Base-by-base conservation (phyloP, 2,113 vertebrate species). In the Channa maculata region DNA sequence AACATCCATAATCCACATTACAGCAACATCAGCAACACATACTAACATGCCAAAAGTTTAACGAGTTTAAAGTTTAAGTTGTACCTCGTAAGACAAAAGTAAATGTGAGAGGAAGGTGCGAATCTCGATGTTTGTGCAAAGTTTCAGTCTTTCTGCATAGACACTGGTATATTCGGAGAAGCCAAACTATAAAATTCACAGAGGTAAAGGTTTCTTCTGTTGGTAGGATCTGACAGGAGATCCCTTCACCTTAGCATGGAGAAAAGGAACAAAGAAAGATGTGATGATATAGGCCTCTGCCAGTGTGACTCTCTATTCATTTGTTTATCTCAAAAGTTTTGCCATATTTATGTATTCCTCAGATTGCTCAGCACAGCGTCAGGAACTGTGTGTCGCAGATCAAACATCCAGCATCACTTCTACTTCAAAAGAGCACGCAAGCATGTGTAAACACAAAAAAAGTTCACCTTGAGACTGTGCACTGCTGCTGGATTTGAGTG, bases 401-500 rank as follows among this genome's bases (percentile, higher is more conserved):
- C 75, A 76, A 54, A 71, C 68, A 6, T 41, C 33, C 55, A 5
- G 41, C 64, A 62, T 33, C 36, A 14, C 60, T 61, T 79, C 34
- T 6, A 33, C 38, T 67, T 50, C 64, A 71, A 8, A 75, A 24
- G 14, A 15, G 34, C 0, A 5, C 0, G 49, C 46, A 13, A 8
- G 46, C 75, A 39, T 14, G 24, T 37, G 39, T 15, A 55, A 50
- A 10, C 46, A 58, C 41, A 3, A 7, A 41, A 41, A 24, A 43
- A 54, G 64, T 71, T 82, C 79, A 71, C 68, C 76, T 79, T 83
- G 64, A 74, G 2, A 34, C 15, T n/a, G 45, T 6, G 12, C 41
- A 4, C n/a, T 5, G 37, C 48, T 66, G 15, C 52, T 74, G 44
- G 24, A 55, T 48, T 33, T 39, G 3, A 37, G 49, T 57, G 34